Base-by-base conservation (phyloP, 2,888 invertebrate species). In the Ennomos fuscantarius region DNA sequence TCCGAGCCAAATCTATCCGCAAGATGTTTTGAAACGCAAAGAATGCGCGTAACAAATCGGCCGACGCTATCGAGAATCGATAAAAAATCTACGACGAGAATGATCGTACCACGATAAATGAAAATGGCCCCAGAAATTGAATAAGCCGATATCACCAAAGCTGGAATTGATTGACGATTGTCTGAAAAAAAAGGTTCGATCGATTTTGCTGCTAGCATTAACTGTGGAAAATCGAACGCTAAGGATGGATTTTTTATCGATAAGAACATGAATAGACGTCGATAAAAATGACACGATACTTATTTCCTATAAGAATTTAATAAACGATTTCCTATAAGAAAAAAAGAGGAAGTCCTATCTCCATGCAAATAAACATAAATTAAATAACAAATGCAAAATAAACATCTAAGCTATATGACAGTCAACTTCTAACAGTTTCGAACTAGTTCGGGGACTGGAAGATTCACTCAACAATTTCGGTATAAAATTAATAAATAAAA, bases 91-190 rank as follows among this genome's bases (percentile, higher is more conserved):
- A 70, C 74, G 70, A 86, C 86, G 89, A 89, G 89, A 91, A 90
- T 80, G 88, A 81, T 83, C 79, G 69, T 72, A 82, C 82, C 84
- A 79, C 82, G 82, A 82, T 83, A 80, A 84, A 87, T 87, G 82
- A 82, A 84, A 85, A 84, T 81, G 73, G 81, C 78, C 80, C 73
- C 77, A 76, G 82, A 89, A 90, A 90, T 92, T 89, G 88, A 91
- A 90, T 90, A 90, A 88, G 74, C 83, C 87, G 88, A 86, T 87
- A 89, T 86, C 87, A 88, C 87, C 85, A 86, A 86, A 82, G 81
- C 72, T 77, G 73, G 87, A 89, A 88, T 89, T 91, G 88, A 90
- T 90, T 84, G 84, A 85, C 83, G 84, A 85, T 83, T 83, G 81
- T 74, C 72, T 80, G 77, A 81, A 87, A 86, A 89, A 24, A 87